Conservation (phyloP, 2,888 invertebrate species). For the Lasiommata megera region DNA sequence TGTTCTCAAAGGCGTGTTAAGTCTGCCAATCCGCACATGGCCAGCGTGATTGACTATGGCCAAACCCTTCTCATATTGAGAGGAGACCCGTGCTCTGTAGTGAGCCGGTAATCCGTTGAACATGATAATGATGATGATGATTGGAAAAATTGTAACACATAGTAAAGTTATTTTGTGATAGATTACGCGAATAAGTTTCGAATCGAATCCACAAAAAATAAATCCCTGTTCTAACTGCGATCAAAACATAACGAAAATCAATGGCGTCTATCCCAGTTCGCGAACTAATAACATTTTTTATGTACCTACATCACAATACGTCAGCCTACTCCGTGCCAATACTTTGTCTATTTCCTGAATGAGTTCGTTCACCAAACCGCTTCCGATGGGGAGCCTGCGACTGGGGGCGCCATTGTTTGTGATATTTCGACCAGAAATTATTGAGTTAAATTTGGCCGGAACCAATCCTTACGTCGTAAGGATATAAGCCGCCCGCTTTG, state of each 20-base stretch:
- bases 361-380: conserved; percentile 36
- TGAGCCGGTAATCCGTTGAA: too few species aligned
- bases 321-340: conserved; percentile 12
- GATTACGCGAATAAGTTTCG: too few species aligned
- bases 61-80: too few species aligned
- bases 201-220: neutral
- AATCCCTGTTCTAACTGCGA: neutral
- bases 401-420: conserved; percentile 45
- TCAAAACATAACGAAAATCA: neutral
- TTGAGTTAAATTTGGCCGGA: conserved; percentile 43
- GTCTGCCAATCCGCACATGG: too few species aligned
- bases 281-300: neutral
- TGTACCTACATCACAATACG: conserved; percentile 6
- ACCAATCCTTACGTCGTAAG: conserved; percentile 37
- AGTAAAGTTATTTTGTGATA: too few species aligned
- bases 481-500: conserved; percentile 33
- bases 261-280: neutral
- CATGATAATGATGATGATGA: too few species aligned
- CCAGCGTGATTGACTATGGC: too few species aligned
- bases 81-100: too few species aligned
- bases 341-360: conserved; percentile 35
- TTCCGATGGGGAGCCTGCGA: conserved; percentile 33
- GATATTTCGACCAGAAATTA: conserved; percentile 53
- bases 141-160: too few species aligned
- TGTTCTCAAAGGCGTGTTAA: too few species aligned